Evolutionary conservation across 2,888 invertebrate genomes (phyloP), one percentile per base, ranked within the genome.

Genomic region (Polyploca ridens): DNA sequence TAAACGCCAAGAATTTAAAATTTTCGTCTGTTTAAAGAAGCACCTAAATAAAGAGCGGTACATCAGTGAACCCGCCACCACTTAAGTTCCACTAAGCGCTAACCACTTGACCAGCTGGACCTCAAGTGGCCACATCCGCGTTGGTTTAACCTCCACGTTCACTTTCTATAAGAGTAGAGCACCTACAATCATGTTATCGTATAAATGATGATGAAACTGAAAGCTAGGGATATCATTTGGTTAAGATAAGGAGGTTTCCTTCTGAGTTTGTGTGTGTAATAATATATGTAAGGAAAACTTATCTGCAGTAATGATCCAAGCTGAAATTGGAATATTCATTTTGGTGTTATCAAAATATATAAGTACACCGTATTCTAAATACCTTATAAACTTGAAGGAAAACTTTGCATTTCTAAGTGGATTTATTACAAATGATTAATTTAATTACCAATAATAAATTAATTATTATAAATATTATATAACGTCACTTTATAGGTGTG

Each of bases 131-230:
- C 73, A 77, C 75, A 81, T 83, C 81, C 83, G 83, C 72, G 69
- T 77, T 67, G 67, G 73, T 73, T 70, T 62, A 68, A 69, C 71
- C 63, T 62, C 62, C 62, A 63, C 65, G 69, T 81, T 85, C 84
- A 82, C 87, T 87, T 86, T 87, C 87, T 86, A 85, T 74, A 73
- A 70, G 69, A 68, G 69, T 74, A 70, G 16, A 54, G 10, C 54
- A 54, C 54, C 54, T n/a, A 19, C 19, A 54, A 54, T 54, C 3
- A 38, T 38, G 16, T 27, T 49, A 49, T 49, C 49, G 49, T 71
- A 19, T 4, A 19, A 70, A 78, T 73, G 72, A 75, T 74, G 72
- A 77, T 79, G 76, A 83, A 83, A 82, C 74, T 78, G 83, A 83
- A 83, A 83, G 82, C 80, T 73, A 69, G 14, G 44, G 44, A 44